Evolutionary conservation across 1,140 invertebrate genomes (phyloP).

Genomic region (Latrodectus geometricus): DNA sequence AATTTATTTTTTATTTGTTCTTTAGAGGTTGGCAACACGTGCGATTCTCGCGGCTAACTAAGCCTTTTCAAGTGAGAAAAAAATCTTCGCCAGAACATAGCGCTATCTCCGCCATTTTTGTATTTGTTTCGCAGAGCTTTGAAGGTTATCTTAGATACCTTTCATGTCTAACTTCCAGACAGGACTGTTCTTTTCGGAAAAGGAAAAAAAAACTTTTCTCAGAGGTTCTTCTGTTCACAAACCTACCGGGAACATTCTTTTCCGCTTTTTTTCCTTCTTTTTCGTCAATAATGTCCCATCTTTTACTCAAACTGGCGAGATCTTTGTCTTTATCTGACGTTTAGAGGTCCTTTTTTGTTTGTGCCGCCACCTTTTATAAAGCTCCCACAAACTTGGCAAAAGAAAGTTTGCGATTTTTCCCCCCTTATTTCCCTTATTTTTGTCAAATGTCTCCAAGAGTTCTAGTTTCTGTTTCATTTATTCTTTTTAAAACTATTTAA

Average conservation of each 20-base stretch:
- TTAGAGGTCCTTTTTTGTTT: not conserved
- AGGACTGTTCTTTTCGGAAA: not conserved
- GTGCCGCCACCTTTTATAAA: not conserved
- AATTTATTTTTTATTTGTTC: not conserved
- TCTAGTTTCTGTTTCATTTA: slow-evolving; percentile 7
- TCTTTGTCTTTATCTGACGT: slow-evolving; percentile 43
- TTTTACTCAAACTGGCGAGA: slow-evolving; percentile 16
- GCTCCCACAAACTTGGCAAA: not conserved
- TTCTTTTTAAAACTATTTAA: not conserved
- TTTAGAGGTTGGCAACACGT: too few species aligned
- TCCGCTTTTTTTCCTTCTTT: not conserved
- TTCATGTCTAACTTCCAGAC: not conserved
- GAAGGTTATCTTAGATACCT: not conserved
- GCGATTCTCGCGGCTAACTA: too few species aligned
- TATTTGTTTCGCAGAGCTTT: not conserved
- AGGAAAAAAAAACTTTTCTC: not conserved
- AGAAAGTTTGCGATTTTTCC: not conserved
- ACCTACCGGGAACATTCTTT: not conserved
- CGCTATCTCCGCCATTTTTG: not conserved
- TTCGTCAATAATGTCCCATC: not conserved
- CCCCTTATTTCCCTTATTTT: not conserved
- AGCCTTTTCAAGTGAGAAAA: not conserved
- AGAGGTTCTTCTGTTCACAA: not conserved
- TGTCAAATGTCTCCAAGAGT: not conserved
- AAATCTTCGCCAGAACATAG: not conserved